Base-by-base conservation (phyloP, 2,113 vertebrate species). In the Suricata suricatta region DNA sequence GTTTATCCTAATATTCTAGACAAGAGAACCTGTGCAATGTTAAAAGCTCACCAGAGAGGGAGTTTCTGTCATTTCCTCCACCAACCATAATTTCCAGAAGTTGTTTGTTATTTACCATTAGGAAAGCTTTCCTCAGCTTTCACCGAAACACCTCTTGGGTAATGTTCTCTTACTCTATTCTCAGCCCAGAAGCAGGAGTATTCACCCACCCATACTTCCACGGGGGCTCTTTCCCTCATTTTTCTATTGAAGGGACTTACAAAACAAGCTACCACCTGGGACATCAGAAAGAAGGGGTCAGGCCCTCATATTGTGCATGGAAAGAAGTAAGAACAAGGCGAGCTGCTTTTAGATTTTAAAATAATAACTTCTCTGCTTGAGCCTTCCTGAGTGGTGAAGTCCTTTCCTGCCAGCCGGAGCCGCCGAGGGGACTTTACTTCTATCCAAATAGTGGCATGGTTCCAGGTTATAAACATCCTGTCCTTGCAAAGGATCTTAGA, bases 341-440 rank as follows among this genome's bases (percentile, higher is more conserved):
- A 96, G 54, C 84, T 92, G 79, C 96, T 95, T 97, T 97, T 90
- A 90, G 90, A 94, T 96, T 97, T 96, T 95, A 96, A 97, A 97
- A 98, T 94, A 97, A 97, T 64, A 68, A 86, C 66, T 71, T 96
- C 90, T 2, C 3, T 63, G 93, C 86, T 12, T 3, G 88, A 71
- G 84, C 81, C 93, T 97, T 96, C 94, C 93, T 92, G 95, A 92
- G 66, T 63, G 81, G 69, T 35, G 57, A 93, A 9, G 90, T 69
- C 87, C 85, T 96, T 96, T 0, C 96, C 96, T 96, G 96, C 93
- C 92, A 96, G 95, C 81, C 52, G 87, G 76, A 87, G 84, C 64
- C 3, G 1, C 79, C 88, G 2, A 72, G 77, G 90, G 96, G 68
- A 92, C 93, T 88, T 91, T 68, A 94, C 88, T 95, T 90, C 60